phyloP scores from a whole-genome alignment of 2,113 vertebrate genomes.

The Anguilla japonica region DNA sequence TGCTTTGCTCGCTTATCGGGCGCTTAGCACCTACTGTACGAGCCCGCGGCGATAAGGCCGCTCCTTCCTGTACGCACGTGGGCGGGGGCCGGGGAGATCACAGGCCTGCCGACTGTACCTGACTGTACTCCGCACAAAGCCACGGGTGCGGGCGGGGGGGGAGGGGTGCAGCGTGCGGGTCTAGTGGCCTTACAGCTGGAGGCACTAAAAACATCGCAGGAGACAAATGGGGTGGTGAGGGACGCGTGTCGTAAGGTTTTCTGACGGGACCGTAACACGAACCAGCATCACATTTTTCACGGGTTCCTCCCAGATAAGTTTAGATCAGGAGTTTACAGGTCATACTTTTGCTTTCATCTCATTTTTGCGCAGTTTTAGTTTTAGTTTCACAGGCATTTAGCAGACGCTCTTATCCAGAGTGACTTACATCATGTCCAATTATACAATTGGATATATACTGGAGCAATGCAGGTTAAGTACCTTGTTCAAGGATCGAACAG shows the following conservation, averaged over 20 bases:
- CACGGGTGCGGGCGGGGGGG: neutral
- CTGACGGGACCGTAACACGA: neutral
- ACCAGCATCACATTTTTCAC: neutral
- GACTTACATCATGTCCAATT: too few relatives aligned
- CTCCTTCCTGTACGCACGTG: slow-evolving; percentile 25
- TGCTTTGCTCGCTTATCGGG: slow-evolving; percentile 62
- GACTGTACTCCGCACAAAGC: neutral
- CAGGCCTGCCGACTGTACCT: neutral
- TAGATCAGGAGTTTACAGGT: neutral
- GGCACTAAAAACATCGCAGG: neutral
- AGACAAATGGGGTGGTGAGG: neutral
- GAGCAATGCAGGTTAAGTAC: too few relatives aligned
- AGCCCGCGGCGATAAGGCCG: slow-evolving; percentile 52
- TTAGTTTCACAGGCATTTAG: too few relatives aligned
- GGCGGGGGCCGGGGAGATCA: neutral
- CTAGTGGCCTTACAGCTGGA: neutral
- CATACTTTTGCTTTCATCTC: too few relatives aligned
- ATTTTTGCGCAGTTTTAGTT: too few relatives aligned
- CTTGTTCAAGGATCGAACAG: too few relatives aligned
- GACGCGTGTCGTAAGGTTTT: too few relatives aligned
- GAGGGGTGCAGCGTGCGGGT: neutral
- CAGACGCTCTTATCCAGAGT: too few relatives aligned
- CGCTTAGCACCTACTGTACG: slow-evolving; percentile 66
- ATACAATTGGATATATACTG: too few relatives aligned
- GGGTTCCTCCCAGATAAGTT: neutral